These are phyloP conservation scores for Cenopis cana DNA, from an alignment of 2,888 invertebrate species.

Conservation along the genomic window DNA sequence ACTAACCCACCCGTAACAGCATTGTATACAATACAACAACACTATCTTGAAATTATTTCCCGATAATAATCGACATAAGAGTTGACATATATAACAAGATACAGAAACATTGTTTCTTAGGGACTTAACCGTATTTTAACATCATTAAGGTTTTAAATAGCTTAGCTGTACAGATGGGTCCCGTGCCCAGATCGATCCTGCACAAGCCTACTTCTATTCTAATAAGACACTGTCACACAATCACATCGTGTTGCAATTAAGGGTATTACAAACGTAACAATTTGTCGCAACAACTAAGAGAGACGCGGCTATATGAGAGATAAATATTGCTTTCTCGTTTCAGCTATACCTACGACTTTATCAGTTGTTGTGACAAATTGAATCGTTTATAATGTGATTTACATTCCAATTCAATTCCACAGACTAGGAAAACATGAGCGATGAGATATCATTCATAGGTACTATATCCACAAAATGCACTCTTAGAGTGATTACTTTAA, in stretches of 20 bases:
- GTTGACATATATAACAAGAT: not conserved
- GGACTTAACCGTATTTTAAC: not conserved
- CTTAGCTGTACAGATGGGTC: not conserved
- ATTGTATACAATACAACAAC: not conserved
- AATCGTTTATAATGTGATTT: not conserved
- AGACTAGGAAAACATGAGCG: conserved; percentile 22
- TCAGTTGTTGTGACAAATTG: too few relatives aligned
- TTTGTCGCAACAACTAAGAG: too few relatives aligned
- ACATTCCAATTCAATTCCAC: conserved; percentile 38
- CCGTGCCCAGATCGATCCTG: conserved; percentile 16
- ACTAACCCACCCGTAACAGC: conserved; percentile 16
- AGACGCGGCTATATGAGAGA: too few relatives aligned
- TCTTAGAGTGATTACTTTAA: conserved; percentile 8
- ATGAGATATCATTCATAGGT: conserved; percentile 11
- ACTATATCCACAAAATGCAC: conserved; percentile 5
- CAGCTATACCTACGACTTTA: too few relatives aligned
- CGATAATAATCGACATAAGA: not conserved
- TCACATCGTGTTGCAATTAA: conserved; percentile 52
- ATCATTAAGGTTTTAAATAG: not conserved
- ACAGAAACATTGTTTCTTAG: not conserved
- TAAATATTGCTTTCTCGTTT: too few relatives aligned
- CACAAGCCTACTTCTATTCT: conserved; percentile 51
- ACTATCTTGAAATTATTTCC: not conserved
- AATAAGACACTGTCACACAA: conserved; percentile 67
- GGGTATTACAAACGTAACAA: too few relatives aligned